These are phyloP conservation scores for Coleophora flavipennella DNA, from an alignment of 2,888 invertebrate genomes.

Conservation along the genomic window DNA sequence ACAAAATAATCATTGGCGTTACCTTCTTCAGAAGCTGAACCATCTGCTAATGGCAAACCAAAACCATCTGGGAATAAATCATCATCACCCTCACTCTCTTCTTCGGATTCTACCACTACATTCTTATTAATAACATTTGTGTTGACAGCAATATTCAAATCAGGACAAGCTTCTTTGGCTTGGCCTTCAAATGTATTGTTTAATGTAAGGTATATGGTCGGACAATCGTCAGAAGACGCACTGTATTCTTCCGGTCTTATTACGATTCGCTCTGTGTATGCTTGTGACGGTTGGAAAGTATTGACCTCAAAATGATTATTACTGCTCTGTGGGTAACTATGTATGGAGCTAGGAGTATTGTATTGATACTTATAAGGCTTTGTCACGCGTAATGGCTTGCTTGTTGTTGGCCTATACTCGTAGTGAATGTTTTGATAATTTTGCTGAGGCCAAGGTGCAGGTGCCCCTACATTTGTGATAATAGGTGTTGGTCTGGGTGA, in stretches of 20 bases:
- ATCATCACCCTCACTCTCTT: slow-evolving; percentile 35
- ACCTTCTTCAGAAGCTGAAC: slow-evolving; percentile 37
- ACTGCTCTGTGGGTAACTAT: slow-evolving; percentile 35
- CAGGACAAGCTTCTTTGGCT: slow-evolving; percentile 77
- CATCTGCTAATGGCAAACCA: slow-evolving; percentile 44
- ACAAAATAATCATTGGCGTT: slow-evolving; percentile 39
- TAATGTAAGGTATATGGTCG: slow-evolving; percentile 70
- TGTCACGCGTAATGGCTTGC: slow-evolving; percentile 36
- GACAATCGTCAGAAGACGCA: slow-evolving; percentile 61
- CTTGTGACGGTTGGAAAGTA: slow-evolving; percentile 50
- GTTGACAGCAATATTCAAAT: slow-evolving; percentile 79
- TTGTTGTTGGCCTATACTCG: slow-evolving; percentile 40
- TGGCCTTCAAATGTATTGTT: slow-evolving; percentile 69
- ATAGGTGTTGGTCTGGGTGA: slow-evolving; percentile 50
- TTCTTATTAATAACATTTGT: slow-evolving; percentile 77
- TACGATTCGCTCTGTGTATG: slow-evolving; percentile 58
- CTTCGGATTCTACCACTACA: slow-evolving; percentile 57
- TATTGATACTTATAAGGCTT: slow-evolving; percentile 38
- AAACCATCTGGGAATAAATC: slow-evolving; percentile 44
- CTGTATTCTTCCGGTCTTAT: slow-evolving; percentile 63
- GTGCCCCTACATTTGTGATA: slow-evolving; percentile 60
- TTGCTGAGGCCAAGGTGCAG: slow-evolving; percentile 37
- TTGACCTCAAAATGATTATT: slow-evolving; percentile 47
- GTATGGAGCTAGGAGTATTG: slow-evolving; percentile 39
- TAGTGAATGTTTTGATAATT: slow-evolving; percentile 16